Evolutionary conservation across 2,113 vertebrate genomes (phyloP).

Genomic region (Zootoca vivipara): DNA sequence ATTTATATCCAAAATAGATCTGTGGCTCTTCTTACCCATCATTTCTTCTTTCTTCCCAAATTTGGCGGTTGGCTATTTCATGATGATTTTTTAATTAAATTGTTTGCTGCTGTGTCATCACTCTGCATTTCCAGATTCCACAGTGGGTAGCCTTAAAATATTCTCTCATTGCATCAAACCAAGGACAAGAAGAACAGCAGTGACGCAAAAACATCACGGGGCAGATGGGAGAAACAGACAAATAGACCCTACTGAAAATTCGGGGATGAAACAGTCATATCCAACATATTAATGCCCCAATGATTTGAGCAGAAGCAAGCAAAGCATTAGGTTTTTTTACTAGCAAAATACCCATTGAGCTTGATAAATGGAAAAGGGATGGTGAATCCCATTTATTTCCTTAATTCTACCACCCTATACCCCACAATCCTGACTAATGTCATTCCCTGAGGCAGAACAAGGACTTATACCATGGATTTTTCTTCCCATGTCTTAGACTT

Average conservation of each 20-base stretch:
- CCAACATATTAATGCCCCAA: not conserved
- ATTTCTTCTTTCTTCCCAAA: slow-evolving; percentile 32
- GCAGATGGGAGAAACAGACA: too few species aligned
- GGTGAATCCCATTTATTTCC: not conserved
- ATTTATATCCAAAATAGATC: not conserved
- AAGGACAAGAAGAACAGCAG: slow-evolving; percentile 1
- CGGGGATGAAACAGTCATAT: not conserved
- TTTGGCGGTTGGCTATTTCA: slow-evolving; percentile 37
- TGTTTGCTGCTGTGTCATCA: slow-evolving; percentile 44
- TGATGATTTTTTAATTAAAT: slow-evolving; percentile 38
- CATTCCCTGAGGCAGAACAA: too few species aligned
- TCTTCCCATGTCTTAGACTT: too few species aligned
- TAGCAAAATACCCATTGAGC: not conserved
- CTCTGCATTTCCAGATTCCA: slow-evolving; percentile 57
- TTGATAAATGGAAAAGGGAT: not conserved
- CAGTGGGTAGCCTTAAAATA: slow-evolving; percentile 35
- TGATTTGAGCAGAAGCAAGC: not conserved
- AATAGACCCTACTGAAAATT: too few species aligned
- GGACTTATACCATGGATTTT: too few species aligned
- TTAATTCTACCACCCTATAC: not conserved
- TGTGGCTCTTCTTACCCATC: not conserved
- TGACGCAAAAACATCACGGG: slow-evolving; percentile 10
- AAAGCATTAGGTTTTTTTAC: not conserved
- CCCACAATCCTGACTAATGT: too few species aligned
- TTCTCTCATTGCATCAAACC: slow-evolving; percentile 32